Percentiles rank a stretch among this genome's conserved stretches.
Conservation (phyloP, 2,113 vertebrate species). For the Coreoperca whiteheadi region DNA sequence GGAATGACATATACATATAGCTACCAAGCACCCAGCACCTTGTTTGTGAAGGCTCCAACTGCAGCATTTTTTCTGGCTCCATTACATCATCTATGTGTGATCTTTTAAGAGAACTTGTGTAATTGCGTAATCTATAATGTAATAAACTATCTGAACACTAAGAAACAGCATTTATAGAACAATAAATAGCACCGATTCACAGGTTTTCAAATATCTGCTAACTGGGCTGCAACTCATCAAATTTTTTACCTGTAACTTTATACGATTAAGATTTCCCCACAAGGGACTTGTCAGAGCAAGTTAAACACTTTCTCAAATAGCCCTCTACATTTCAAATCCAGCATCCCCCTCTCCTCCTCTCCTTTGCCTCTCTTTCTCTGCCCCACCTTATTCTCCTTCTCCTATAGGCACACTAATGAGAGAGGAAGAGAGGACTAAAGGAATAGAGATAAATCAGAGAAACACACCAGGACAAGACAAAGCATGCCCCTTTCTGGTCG, state of each 20-base stretch:
- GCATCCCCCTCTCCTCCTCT: background rate
- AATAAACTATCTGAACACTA: background rate
- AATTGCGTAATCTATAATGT: background rate
- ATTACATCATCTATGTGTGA: background rate
- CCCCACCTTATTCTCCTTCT: conserved; percentile 25
- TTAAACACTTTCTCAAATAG: conserved; percentile 51
- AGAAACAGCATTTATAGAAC: background rate
- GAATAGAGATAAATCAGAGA: conserved; percentile 76
- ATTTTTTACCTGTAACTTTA: conserved; percentile 21
- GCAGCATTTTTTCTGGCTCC: background rate
- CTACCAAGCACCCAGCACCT: background rate
- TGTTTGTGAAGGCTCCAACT: background rate
- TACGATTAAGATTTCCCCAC: conserved; percentile 20
- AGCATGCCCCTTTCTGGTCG: conserved; percentile 73
- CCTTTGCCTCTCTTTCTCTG: background rate
- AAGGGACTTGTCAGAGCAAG: conserved; percentile 56
- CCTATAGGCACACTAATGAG: conserved; percentile 57
- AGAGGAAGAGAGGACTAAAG: conserved; percentile 58
- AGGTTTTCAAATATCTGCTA: conserved; percentile 11
- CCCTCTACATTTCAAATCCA: conserved; percentile 35
- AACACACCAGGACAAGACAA: conserved; percentile 75
- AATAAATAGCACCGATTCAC: conserved; percentile 5
- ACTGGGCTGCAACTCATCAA: background rate
- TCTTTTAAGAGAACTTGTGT: background rate
- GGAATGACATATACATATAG: background rate